Percentiles rank a stretch among this genome's conserved stretches.
phyloP scores from a whole-genome alignment of 2,113 vertebrate genomes.

The Pterocles orientalis region DNA sequence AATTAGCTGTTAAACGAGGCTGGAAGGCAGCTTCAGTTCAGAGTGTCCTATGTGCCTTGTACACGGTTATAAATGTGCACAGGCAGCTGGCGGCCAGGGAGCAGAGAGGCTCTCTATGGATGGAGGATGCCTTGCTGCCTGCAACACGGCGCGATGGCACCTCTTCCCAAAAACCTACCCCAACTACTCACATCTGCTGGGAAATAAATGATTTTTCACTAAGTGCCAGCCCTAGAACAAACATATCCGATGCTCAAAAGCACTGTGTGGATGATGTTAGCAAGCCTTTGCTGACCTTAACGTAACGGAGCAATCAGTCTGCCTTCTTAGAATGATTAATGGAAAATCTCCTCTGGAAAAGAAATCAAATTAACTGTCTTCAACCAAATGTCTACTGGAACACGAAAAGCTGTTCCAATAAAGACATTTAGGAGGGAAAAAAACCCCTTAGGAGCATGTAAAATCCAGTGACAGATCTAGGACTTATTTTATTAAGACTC shows the following conservation, averaged over 20 bases:
- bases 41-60: fast-evolving
- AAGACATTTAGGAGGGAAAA: conserved; percentile 70
- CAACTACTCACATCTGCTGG: background rate
- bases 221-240: background rate
- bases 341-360: conserved; percentile 81
- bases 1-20: background rate
- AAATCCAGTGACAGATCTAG: conserved; percentile 76
- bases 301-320: conserved; percentile 76
- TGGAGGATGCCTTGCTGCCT: background rate
- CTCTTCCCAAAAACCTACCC: conserved; percentile 11
- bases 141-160: background rate
- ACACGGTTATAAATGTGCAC: fast-evolving
- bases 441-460: conserved; percentile 51
- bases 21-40: background rate
- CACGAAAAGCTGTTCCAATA: conserved; percentile 78
- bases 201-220: background rate
- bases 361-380: conserved; percentile 83
- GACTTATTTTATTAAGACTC: conserved; percentile 72
- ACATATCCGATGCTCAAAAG: conserved; percentile 35
- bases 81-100: background rate
- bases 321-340: conserved; percentile 78
- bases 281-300: conserved; percentile 72
- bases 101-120: background rate
- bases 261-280: conserved; percentile 60
- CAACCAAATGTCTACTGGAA: conserved; percentile 82